phyloP scores from a whole-genome alignment of 2,888 invertebrate genomes.

The Peribatodes rhomboidaria region DNA sequence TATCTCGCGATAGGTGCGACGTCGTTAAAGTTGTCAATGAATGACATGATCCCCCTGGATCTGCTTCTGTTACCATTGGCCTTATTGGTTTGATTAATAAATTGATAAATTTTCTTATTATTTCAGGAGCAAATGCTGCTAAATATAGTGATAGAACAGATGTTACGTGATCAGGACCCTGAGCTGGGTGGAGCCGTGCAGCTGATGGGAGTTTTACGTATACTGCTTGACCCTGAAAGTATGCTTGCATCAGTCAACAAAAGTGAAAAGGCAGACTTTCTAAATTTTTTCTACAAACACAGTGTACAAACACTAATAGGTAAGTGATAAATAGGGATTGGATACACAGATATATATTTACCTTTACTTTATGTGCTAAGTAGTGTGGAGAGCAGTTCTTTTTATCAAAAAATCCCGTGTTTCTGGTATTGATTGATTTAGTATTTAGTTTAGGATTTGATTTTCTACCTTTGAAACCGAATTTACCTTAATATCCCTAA shows the following conservation, averaged over 20 bases:
- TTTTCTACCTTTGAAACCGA: too few relatives aligned
- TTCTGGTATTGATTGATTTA: neutral
- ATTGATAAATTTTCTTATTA: slow-evolving; percentile 34
- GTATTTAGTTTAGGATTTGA: too few relatives aligned
- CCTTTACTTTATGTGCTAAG: too few relatives aligned
- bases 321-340: slow-evolving; percentile 76
- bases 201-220: slow-evolving; percentile 96
- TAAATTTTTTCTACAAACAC: slow-evolving; percentile 99
- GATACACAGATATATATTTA: too few relatives aligned
- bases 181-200: slow-evolving; percentile 99
- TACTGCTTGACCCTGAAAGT: slow-evolving; percentile 98
- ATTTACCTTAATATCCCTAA: too few relatives aligned
- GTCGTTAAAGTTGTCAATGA: too few relatives aligned
- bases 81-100: slow-evolving; percentile 31
- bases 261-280: slow-evolving; percentile 99
- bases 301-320: slow-evolving; percentile 98
- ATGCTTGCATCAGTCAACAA: slow-evolving; percentile 97
- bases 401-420: neutral
- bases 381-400: too few relatives aligned
- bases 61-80: too few relatives aligned
- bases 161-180: slow-evolving; percentile 98
- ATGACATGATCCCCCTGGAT: too few relatives aligned
- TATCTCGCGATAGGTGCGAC: too few relatives aligned
- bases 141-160: slow-evolving; percentile 99
- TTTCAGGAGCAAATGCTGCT: slow-evolving; percentile 96